Conservation (phyloP, 1,140 invertebrate genomes). For the Plectrocnemia conspersa region DNA sequence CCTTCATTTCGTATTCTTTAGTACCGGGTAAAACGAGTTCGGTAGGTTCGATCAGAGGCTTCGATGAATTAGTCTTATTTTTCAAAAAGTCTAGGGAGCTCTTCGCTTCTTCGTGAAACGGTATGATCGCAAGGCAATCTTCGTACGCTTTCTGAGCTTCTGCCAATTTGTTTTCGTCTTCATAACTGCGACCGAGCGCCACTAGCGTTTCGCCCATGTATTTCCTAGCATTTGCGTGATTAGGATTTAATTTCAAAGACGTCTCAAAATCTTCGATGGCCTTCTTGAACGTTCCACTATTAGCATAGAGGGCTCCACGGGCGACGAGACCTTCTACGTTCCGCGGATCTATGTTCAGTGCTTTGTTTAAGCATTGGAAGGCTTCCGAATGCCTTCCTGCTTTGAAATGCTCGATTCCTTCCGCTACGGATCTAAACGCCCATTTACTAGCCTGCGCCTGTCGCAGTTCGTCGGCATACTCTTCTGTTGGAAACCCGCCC, state of each 20-base stretch:
- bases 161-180: conserved; percentile 79
- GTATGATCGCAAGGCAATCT: conserved; percentile 73
- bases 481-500: conserved; percentile 68
- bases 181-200: conserved; percentile 75
- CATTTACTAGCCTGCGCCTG: conserved; percentile 87
- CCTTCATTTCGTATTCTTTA: conserved; percentile 55
- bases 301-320: conserved; percentile 88
- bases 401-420: conserved; percentile 93
- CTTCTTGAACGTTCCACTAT: conserved; percentile 87
- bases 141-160: conserved; percentile 80
- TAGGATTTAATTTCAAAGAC: conserved; percentile 80
- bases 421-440: conserved; percentile 86
- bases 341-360: conserved; percentile 82
- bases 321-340: conserved; percentile 94
- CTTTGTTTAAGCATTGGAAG: conserved; percentile 92
- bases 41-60: conserved; percentile 56
- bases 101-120: conserved; percentile 78
- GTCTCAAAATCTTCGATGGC: conserved; percentile 93
- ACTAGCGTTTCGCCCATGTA: conserved; percentile 91
- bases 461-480: conserved; percentile 77
- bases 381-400: conserved; percentile 84
- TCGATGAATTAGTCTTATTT: conserved; percentile 55
- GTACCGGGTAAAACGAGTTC: conserved; percentile 55
- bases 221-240: conserved; percentile 89
- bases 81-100: conserved; percentile 75